Evolutionary conservation across 2,113 vertebrate genomes (phyloP).

Genomic region (Dicerorhinus sumatrensis): DNA sequence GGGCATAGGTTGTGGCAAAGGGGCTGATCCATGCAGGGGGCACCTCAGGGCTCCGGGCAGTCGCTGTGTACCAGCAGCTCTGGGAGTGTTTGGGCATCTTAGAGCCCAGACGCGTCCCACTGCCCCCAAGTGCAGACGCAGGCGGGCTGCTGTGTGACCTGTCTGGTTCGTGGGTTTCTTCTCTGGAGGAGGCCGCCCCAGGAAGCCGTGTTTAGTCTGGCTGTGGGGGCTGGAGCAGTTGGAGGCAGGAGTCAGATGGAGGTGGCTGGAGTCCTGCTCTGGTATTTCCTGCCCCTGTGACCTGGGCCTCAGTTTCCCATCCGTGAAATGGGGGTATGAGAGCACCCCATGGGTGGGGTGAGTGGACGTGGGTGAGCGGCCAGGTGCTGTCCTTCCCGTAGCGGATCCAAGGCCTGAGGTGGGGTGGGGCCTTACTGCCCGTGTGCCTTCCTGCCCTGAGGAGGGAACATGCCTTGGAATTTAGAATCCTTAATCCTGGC

Average conservation of each 20-base stretch:
- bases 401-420: neutral
- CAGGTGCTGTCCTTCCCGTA: neutral
- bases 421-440: neutral
- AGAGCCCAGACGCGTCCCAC: accelerated
- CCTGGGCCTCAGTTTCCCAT: neutral
- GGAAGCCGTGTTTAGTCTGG: neutral
- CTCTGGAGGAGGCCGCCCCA: neutral
- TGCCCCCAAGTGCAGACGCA: accelerated
- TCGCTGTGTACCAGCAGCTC: accelerated
- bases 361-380: neutral
- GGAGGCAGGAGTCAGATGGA: neutral
- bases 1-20: neutral
- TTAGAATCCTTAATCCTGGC: neutral
- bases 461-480: neutral
- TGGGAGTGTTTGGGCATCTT: neutral
- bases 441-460: accelerated
- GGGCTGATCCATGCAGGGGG: neutral
- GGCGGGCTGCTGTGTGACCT: accelerated
- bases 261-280: neutral
- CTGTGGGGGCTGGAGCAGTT: neutral
- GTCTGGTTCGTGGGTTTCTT: neutral
- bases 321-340: neutral
- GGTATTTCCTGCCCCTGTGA: neutral
- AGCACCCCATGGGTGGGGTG: neutral
- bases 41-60: accelerated